phyloP scores from a whole-genome alignment of 2,888 invertebrate genomes.

The Mimas tiliae region DNA sequence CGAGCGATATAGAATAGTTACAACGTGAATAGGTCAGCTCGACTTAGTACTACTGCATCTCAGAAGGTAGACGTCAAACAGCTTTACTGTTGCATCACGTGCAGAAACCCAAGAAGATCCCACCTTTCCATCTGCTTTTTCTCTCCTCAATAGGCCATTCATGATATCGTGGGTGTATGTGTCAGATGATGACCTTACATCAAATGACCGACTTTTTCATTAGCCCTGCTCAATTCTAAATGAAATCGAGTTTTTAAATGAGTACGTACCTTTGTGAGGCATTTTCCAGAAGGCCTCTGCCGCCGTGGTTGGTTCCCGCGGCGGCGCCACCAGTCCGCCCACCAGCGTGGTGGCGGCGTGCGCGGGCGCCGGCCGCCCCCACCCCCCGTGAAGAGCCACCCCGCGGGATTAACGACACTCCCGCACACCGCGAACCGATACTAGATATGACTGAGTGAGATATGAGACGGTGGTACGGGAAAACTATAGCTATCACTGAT shows the following conservation, averaged over 20 bases:
- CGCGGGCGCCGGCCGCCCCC: constrained; percentile 86
- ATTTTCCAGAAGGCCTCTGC: constrained; percentile 93
- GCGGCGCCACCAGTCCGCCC: constrained; percentile 87
- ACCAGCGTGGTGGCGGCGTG: constrained; percentile 86
- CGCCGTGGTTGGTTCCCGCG: constrained; percentile 89
- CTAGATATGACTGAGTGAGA: constrained; percentile 14
- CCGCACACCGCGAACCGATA: constrained; percentile 31
- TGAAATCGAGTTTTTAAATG: background rate
- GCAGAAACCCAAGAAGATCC: too few species aligned
- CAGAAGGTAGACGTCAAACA: too few species aligned
- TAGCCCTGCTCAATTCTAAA: too few species aligned
- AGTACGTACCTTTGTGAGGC: constrained; percentile 90
- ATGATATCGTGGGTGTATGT: too few species aligned
- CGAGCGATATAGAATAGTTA: too few species aligned
- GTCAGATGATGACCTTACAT: too few species aligned
- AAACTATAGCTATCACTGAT: background rate
- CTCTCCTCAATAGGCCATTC: too few species aligned
- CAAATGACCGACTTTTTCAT: too few species aligned
- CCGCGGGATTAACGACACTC: constrained; percentile 54
- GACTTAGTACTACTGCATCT: too few species aligned
- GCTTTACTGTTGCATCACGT: too few species aligned
- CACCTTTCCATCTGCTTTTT: too few species aligned
- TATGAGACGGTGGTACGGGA: background rate
- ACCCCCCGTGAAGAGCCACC: constrained; percentile 85
- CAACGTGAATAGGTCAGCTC: too few species aligned